These are phyloP conservation scores for Ostrea denselamellosa DNA, from an alignment of 1,140 invertebrate genomes.

Conservation along the genomic window DNA sequence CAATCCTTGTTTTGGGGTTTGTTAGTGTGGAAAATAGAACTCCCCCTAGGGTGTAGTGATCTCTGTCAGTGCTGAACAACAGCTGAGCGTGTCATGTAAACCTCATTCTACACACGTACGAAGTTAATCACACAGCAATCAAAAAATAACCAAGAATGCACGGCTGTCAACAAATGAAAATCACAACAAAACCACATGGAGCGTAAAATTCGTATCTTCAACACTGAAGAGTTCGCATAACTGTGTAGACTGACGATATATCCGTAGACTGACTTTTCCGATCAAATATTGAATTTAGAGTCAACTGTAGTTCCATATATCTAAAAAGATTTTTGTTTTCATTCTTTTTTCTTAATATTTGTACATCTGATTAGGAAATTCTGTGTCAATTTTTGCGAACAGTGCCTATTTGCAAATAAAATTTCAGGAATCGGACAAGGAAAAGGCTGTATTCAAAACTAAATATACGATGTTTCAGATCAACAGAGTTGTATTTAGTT, in stretches of 20 bases:
- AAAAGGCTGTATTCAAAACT: no score
- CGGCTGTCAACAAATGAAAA: conserved; percentile 2
- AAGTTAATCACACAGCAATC: background rate
- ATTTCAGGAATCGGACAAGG: no score
- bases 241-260: background rate
- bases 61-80: no score
- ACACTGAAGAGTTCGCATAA: background rate
- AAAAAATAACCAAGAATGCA: background rate
- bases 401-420: no score
- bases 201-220: background rate
- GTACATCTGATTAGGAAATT: background rate
- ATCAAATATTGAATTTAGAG: no score
- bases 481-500: no score
- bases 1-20: background rate
- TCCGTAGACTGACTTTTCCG: background rate
- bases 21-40: background rate
- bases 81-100: background rate
- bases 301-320: no score
- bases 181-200: conserved; percentile 20
- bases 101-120: background rate
- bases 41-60: background rate
- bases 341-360: background rate
- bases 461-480: no score
- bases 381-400: no score
- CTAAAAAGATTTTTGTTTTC: no score